Conservation (phyloP, 2,888 invertebrate genomes). For the Scaptomyza tumidula region DNA sequence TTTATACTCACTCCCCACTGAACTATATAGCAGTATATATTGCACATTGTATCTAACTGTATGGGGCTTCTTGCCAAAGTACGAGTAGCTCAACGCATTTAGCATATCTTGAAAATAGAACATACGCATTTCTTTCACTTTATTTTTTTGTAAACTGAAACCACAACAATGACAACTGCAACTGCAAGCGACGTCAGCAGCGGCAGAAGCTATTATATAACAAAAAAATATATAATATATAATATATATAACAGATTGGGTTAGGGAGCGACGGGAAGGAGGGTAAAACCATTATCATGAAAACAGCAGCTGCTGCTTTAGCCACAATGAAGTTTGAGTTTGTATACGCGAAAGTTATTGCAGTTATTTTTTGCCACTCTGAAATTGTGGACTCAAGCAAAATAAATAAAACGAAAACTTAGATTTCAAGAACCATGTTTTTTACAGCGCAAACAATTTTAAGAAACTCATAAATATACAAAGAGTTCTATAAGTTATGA, state of each 20-base stretch:
- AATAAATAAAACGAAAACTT: constrained; percentile 17
- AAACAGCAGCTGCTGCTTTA: constrained; percentile 41
- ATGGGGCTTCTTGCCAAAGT: constrained; percentile 25
- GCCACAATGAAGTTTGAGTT: constrained; percentile 60
- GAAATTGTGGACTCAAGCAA: constrained; percentile 9
- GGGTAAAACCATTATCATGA: constrained; percentile 40
- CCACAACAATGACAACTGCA: constrained; percentile 49
- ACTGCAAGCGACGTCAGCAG: constrained; percentile 19
- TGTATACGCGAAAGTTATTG: constrained; percentile 56
- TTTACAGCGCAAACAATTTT: not conserved
- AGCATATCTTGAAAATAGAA: constrained; percentile 66
- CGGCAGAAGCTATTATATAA: constrained; percentile 62
- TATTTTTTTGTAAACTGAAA: constrained; percentile 21
- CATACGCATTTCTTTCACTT: constrained; percentile 55
- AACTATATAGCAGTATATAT: constrained; percentile 19
- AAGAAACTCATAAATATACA: no score
- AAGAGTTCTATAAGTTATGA: not conserved
- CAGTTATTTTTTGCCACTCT: constrained; percentile 30
- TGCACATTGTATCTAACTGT: constrained; percentile 41
- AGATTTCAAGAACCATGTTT: constrained; percentile 23
- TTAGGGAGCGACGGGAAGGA: not conserved
- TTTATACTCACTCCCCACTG: constrained; percentile 10
- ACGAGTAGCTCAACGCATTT: constrained; percentile 63
- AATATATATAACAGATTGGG: constrained; percentile 45
- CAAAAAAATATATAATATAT: constrained; percentile 54